Conservation (phyloP, 2,797 vertebrate species). For the Kryptopterus vitreolus region DNA sequence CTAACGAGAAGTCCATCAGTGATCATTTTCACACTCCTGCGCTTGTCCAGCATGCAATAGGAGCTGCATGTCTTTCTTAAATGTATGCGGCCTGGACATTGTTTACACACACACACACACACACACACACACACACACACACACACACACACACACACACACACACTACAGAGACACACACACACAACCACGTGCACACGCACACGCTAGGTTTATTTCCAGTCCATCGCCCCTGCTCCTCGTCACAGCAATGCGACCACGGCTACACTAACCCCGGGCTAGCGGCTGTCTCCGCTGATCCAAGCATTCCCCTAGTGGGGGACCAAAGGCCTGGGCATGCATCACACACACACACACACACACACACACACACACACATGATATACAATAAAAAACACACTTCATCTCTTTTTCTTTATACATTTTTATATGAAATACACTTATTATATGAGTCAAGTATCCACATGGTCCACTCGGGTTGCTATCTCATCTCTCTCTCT, state of each 20-base stretch:
- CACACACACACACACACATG: slow-evolving; percentile 57
- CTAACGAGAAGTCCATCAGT: too few relatives aligned
- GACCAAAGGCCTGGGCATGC: slow-evolving; percentile 71
- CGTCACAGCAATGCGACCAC: slow-evolving; percentile 79
- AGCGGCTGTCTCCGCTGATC: slow-evolving; percentile 90
- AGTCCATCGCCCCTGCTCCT: slow-evolving; percentile 89
- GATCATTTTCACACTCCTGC: too few relatives aligned
- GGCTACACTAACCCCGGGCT: slow-evolving; percentile 85
- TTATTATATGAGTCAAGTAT: neutral
- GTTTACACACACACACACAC: slow-evolving; percentile 65
- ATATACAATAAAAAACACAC: slow-evolving; percentile 20
- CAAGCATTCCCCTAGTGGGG: slow-evolving; percentile 77
- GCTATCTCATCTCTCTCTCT: too few relatives aligned
- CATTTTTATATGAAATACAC: neutral
- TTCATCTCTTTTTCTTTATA: neutral
- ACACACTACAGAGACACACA: slow-evolving; percentile 29
- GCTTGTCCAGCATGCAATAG: too few relatives aligned
- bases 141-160: slow-evolving; percentile 65
- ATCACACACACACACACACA: slow-evolving; percentile 56
- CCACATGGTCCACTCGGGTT: neutral
- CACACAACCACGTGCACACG: slow-evolving; percentile 39
- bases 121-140: slow-evolving; percentile 27
- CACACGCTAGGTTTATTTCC: slow-evolving; percentile 90
- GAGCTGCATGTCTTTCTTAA: slow-evolving; percentile 76
- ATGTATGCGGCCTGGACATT: slow-evolving; percentile 79